These are phyloP conservation scores for Oxycera nigricornis DNA, from an alignment of 2,888 invertebrate genomes.

Conservation along the genomic window DNA sequence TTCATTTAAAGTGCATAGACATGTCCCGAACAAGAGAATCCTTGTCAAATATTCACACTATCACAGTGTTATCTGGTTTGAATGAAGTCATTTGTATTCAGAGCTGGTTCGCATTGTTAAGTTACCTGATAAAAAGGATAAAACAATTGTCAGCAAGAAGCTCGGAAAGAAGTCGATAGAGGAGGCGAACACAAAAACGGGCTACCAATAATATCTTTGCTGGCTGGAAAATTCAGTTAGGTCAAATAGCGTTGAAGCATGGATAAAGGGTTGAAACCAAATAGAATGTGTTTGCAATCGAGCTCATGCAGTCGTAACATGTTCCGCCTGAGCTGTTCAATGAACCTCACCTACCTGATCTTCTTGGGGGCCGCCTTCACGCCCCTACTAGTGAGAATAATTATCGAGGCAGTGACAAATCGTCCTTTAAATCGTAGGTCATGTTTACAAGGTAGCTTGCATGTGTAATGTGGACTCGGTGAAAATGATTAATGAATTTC, in stretches of 20 bases:
- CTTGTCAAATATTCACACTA: neutral
- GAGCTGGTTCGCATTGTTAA: constrained; percentile 29
- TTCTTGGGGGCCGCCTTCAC: neutral
- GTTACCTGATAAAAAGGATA: constrained; percentile 21
- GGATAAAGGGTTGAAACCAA: neutral
- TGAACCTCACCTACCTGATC: neutral
- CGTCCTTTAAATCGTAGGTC: constrained; percentile 37
- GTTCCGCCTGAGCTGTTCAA: neutral
- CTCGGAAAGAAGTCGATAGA: neutral
- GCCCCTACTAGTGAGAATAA: constrained; percentile 25
- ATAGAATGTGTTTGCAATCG: neutral
- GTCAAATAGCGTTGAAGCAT: neutral
- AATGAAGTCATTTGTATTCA: constrained; percentile 37
- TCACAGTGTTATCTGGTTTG: neutral
- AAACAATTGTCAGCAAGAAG: constrained; percentile 30
- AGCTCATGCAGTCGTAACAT: constrained; percentile 11
- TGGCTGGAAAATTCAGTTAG: constrained; percentile 7
- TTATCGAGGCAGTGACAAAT: constrained; percentile 40
- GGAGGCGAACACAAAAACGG: neutral
- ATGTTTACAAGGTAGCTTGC: constrained; percentile 39
- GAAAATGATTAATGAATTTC: constrained; percentile 35
- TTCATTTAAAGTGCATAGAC: too few species aligned
- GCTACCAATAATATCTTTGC: constrained; percentile 19
- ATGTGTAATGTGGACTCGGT: constrained; percentile 23
- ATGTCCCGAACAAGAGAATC: too few species aligned